Evolutionary conservation across 2,888 invertebrate genomes (phyloP), one percentile per base, ranked within the genome.

Genomic region (Holacanthella duospinosa): DNA sequence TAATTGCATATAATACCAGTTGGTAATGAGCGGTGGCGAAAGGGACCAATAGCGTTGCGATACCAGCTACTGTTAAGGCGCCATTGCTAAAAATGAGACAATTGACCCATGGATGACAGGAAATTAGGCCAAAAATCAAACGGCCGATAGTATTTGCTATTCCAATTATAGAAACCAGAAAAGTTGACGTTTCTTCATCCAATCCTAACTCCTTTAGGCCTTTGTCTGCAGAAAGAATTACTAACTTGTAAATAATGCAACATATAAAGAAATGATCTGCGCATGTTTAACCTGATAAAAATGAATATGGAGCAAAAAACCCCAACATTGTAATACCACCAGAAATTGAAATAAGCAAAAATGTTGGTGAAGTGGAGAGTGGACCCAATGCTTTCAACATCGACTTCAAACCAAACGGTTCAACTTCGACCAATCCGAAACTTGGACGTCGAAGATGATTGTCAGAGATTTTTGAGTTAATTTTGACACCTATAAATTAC

Each of bases 301-400:
- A 96, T 78, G 88, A 83, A 77, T 89, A 95, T 0, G 97, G 96
- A 12, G 95, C 89, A 76, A 93, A 95, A 80, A 95, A 94, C 74
- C 95, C 95, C 80, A 93, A 85, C 86, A 95, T 90, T 0, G 95
- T 94, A 67, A 95, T 83, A 74, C 92, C 89, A 28, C 96, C 96
- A 69, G 93, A 90, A 29, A 92, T 73, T 1, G 91, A 87, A 55
- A 97, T 81, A 48, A 96, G 80, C 63, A 93, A 80, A 77, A 96
- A 97, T 0, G 93, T 87, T 0, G 89, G 88, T 29, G 92, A 91
- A 75, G 83, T 84, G 62, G 97, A 81, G 1, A 97, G 80, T 62
- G 85, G 85, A 27, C 92, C 81, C 2, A 66, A 28, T 16, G 59
- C 25, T 48, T 48, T 9, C 4, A 48, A 4, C 48, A 48, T 48